Percentiles rank a stretch among this genome's conserved stretches.
Conservation (phyloP, 1,140 invertebrate species). For the Dendrolimus punctatus region DNA sequence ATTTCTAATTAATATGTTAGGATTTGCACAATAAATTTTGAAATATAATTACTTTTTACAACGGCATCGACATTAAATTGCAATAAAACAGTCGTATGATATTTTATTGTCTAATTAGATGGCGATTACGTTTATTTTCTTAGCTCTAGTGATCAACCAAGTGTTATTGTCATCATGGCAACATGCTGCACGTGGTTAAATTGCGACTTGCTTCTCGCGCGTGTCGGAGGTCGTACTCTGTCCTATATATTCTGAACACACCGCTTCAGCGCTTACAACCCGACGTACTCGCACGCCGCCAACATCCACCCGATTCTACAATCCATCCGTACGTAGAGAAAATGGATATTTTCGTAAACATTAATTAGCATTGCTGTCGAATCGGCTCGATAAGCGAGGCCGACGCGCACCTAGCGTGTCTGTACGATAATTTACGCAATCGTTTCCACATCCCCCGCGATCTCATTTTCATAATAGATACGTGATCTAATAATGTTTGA, state of each 20-base stretch:
- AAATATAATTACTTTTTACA: too few relatives aligned
- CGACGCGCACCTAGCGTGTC: constrained; percentile 26
- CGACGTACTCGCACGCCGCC: constrained; percentile 40
- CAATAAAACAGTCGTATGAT: too few relatives aligned
- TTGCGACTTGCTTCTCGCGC: constrained; percentile 30
- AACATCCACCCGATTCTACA: constrained; percentile 34
- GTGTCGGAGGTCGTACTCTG: constrained; percentile 50
- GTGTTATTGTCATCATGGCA: constrained; percentile 1
- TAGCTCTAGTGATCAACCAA: too few relatives aligned
- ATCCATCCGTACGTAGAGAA: constrained; percentile 42
- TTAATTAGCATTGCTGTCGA: constrained; percentile 26
- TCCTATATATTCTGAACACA: constrained; percentile 60
- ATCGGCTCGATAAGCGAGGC: constrained; percentile 2
- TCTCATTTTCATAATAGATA: constrained; percentile 13
- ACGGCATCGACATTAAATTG: too few relatives aligned
- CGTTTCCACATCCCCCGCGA: constrained; percentile 7
- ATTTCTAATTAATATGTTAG: too few relatives aligned
- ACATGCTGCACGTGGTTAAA: constrained; percentile 17
- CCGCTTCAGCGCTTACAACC: constrained; percentile 44
- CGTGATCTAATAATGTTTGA: constrained; percentile 22
- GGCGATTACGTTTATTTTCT: too few relatives aligned
- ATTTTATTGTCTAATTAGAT: too few relatives aligned
- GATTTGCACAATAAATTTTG: too few relatives aligned
- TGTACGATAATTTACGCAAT: constrained; percentile 3
- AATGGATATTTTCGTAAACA: constrained; percentile 23